Conservation (phyloP, 2,888 invertebrate genomes). For the Seira musarum region DNA sequence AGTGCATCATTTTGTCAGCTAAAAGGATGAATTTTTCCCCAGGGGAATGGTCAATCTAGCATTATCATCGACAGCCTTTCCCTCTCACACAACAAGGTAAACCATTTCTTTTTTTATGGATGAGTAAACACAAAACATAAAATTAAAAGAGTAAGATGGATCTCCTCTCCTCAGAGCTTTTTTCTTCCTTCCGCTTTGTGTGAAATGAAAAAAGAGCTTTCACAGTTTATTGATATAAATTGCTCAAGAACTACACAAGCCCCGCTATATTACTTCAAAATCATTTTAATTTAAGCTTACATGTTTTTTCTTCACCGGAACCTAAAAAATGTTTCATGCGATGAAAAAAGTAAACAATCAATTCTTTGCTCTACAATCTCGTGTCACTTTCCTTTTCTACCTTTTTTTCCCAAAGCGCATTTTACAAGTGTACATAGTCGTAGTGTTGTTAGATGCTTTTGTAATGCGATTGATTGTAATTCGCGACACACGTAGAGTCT, state of each 20-base stretch:
- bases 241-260: background rate
- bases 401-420: too few species aligned
- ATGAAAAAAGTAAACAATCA: too few species aligned
- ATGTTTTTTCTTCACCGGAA: too few species aligned
- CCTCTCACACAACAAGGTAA: background rate
- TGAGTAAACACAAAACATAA: slow-evolving; percentile 1
- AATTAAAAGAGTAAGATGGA: slow-evolving; percentile 11
- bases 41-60: slow-evolving; percentile 42
- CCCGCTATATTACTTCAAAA: background rate
- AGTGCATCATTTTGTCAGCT: slow-evolving; percentile 38
- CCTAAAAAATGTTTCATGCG: too few species aligned
- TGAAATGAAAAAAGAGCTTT: slow-evolving; percentile 3
- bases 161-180: background rate
- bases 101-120: slow-evolving; percentile 1
- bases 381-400: too few species aligned
- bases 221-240: slow-evolving; percentile 10
- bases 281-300: background rate
- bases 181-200: background rate
- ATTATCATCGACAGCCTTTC: slow-evolving; percentile 40
- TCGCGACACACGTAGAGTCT: too few species aligned
- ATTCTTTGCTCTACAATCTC: too few species aligned
- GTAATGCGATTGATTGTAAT: too few species aligned
- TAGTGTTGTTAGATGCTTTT: too few species aligned
- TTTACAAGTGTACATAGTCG: too few species aligned
- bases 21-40: slow-evolving; percentile 43